Base-by-base conservation (phyloP, 2,113 vertebrate genomes). In the Axis porcinus region DNA sequence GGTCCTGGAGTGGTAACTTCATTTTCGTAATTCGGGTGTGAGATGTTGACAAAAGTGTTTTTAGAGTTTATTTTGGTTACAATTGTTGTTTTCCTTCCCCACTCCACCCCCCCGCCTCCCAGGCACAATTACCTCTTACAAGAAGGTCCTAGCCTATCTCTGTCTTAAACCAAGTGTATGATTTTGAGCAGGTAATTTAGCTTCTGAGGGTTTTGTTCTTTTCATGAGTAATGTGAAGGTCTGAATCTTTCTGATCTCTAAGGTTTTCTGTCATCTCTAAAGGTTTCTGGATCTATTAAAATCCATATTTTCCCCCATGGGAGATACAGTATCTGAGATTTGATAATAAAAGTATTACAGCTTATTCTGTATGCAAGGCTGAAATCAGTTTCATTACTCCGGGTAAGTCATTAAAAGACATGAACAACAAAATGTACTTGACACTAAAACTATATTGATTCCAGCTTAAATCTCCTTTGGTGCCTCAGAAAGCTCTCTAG, bases 341-440 rank as follows among this genome's bases (percentile, higher is more conserved):
- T 95, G 23, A 10, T 87, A 79, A 96, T 88, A 55, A 64, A 94
- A 86, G 5, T 62, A 60, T 16, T 6, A 50, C 43, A 28, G 16
- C 25, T 95, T 91, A 58, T 33, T 91, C 33, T 70, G 57, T 82
- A 84, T 86, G 28, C 27, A 79, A 93, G 47, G 70, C 16, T 64
- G 74, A 84, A 83, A 43, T 81, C 78, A 57, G 28, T 54, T 85
- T 96, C 23, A 86, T 60, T 81, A 85, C 10, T 95, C 27, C 92
- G 47, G 16, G 12, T 45, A 89, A 92, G 64, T 90, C 91, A 92
- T 70, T 93, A 33, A 55, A 95, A 82, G 58, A 54, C 45, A 28
- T 45, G 67, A 82, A 60, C 19, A 67, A 62, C 78, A 52, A 93
- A 89, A 97, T 28, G 13, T 11, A 54, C 21, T 87, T 60, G 92